Evolutionary conservation across 2,888 invertebrate species (phyloP).

Genomic region (Aricia artaxerxes): DNA sequence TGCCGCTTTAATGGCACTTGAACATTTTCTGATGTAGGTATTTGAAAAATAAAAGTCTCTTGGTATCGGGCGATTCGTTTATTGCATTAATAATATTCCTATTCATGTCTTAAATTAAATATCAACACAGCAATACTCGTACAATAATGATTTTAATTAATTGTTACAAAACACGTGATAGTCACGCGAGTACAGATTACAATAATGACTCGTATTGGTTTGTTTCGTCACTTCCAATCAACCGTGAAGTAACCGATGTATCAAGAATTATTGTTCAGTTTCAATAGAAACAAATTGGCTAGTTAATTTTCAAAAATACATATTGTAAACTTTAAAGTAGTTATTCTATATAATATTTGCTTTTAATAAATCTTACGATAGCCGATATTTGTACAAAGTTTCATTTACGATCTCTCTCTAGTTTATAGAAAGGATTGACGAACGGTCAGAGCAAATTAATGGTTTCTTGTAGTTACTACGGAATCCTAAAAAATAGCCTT

Average conservation of each 20-base stretch:
- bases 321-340: no score
- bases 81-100: not conserved
- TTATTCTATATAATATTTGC: no score
- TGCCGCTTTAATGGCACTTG: no score
- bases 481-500: no score
- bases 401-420: no score
- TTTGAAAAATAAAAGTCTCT: no score
- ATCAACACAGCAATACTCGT: conserved; percentile 11
- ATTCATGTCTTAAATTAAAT: not conserved
- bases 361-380: no score
- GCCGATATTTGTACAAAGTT: no score
- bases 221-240: not conserved
- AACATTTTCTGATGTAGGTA: no score
- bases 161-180: not conserved
- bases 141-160: conserved; percentile 12
- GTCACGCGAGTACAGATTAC: not conserved
- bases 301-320: not conserved
- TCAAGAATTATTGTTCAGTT: not conserved
- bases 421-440: no score
- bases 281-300: not conserved
- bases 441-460: no score
- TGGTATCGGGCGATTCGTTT: not conserved
- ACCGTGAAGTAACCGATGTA: not conserved
- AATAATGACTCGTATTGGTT: not conserved
- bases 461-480: no score